Evolutionary conservation across 1,140 invertebrate species (phyloP), one percentile per base, ranked within the genome.

Genomic region (Bombyx mandarina): DNA sequence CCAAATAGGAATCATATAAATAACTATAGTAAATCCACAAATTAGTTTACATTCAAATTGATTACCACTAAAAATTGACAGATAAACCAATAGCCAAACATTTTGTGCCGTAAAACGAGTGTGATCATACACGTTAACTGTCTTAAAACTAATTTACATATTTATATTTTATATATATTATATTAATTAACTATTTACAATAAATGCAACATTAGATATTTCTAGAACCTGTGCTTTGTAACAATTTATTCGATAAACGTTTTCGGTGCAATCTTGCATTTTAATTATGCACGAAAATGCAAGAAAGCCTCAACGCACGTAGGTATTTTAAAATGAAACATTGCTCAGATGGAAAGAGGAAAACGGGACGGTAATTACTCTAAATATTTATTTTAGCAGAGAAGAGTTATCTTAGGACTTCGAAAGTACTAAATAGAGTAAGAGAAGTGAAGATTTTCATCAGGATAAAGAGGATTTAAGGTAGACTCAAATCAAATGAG

Each of bases 41-140:
- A 35, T 35, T 35, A 35, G 26, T 35, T 35, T 35, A 35, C 26
- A 35, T 35, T 35, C 26, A 35, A 35, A 48, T 65, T 63, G 63
- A 52, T 60, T 56, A 55, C 59, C 61, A 67, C 67, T 80, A 81
- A 58, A 77, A 81, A 86, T 86, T 86, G 83, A 86, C 77, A 71
- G 68, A 78, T 67, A 84, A 83, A 84, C 80, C 75, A 84, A 82
- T 70, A 72, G 73, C 69, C 75, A 82, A 86, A 83, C 77, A 81
- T 80, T 86, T 86, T 86, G 83, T 86, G 83, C 83, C 80, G 73
- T 81, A 86, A 86, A 86, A 86, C 83, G 81, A 86, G 83, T 86
- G 83, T 84, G 77, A 73, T 18, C 66, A 64, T 75, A 77, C 79
- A 84, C 81, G 72, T 72, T 82, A 35, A 79, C 67, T 66, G 63